Percentiles rank a stretch among this genome's conserved stretches.
These are phyloP conservation scores for Oreocharis arfaki DNA, from an alignment of 2,113 vertebrate species.

Conservation along the genomic window DNA sequence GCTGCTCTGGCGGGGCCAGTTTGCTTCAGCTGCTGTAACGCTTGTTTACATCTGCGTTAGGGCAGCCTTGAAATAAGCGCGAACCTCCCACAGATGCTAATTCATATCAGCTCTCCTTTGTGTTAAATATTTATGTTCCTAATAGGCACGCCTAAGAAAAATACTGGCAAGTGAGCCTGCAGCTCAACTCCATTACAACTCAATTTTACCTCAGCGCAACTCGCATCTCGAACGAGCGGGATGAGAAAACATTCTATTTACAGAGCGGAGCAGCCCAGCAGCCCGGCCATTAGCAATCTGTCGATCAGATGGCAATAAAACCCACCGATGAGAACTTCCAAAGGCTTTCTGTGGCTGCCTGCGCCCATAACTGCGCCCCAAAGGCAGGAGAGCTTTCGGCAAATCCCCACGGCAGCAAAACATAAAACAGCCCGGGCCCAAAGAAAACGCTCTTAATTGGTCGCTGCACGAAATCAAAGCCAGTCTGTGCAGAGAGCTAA, in stretches of 20 bases:
- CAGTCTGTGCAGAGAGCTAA: neutral
- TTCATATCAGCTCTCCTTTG: conserved; percentile 20
- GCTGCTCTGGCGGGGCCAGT: neutral
- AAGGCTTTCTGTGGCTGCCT: fast-evolving
- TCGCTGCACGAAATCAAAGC: neutral
- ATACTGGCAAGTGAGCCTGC: neutral
- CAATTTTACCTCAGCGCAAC: neutral
- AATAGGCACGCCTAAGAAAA: conserved; percentile 39
- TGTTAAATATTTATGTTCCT: conserved; percentile 25
- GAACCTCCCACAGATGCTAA: conserved; percentile 17
- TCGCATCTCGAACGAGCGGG: neutral
- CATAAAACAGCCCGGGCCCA: neutral
- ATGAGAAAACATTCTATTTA: neutral
- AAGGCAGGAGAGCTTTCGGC: neutral
- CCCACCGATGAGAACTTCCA: neutral
- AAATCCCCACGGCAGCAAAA: neutral
- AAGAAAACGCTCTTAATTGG: neutral
- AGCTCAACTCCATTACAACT: neutral
- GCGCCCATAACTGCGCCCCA: fast-evolving
- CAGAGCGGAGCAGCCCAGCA: neutral
- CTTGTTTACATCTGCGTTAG: neutral
- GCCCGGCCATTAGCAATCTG: neutral
- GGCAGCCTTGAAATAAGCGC: neutral
- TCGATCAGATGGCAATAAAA: neutral
- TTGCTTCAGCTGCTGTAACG: neutral